Base-by-base conservation (phyloP, 2,797 vertebrate species). In the Phyllotis vaccarum region DNA sequence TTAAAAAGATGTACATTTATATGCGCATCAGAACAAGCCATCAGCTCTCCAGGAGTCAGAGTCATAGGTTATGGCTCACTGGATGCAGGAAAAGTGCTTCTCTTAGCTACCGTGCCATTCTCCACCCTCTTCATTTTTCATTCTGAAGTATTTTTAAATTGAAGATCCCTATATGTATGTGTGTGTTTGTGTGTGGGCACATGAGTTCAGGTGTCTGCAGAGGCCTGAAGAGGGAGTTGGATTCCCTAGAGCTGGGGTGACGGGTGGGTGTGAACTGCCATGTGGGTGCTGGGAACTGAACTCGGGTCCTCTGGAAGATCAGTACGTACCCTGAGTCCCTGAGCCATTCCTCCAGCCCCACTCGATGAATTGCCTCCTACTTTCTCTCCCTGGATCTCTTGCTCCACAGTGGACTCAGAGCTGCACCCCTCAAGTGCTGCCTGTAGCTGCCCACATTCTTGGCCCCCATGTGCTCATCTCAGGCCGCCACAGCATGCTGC, bases 121-220 rank as follows among this genome's bases (percentile, higher is more conserved):
- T 82, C 56, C 27, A 62, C 27, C 80, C 27, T 62, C 58, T 46
- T 62, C 79, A 86, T 24, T 75, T 56, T 49, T 75, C 27, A 40
- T 54, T 94, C 80, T 94, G 64, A 89, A 75, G 40, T 86, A 34
- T 22, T 81, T 52, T 58, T 62, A 85, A 49, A 81, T 82, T 87
- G 66, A 82, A 95, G 78, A 79, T 85, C 16, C 24, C 56, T 80
- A 3, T 92, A 43, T 46, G 24, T 85, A 19, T 49, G 17, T 13
- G 21, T 34, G 43, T 64, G 40, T 64, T 29, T 66, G 62, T 12
- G 31, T n/a, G 13, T 68, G 62, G 16, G 11, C 31, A 49, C 43
- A 24, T 68, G 31, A 52, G 40, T 46, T 37, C 72, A 46, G 31
- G 82, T n/a, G 31, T 85, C 43, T 0, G 0, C 3, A 24, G 82